Conservation (phyloP, 2,888 invertebrate species). For the Limenitis camilla region DNA sequence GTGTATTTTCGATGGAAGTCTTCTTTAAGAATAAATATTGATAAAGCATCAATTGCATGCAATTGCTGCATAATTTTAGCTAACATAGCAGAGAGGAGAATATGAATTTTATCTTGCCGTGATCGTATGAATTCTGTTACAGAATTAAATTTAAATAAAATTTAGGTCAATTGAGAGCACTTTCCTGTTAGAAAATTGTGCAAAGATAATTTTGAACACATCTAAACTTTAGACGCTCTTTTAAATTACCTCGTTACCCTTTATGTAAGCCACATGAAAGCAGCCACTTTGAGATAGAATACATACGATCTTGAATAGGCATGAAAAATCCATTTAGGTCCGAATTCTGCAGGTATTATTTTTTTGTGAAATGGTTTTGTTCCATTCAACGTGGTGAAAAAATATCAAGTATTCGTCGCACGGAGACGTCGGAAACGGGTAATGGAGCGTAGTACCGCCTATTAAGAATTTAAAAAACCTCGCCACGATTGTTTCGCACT, state of each 20-base stretch:
- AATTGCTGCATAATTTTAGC: no score
- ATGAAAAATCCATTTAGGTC: conserved; percentile 1
- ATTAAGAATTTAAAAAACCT: conserved; percentile 29
- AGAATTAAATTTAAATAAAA: no score
- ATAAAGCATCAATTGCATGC: no score
- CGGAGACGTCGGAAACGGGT: conserved; percentile 21
- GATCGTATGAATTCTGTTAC: no score
- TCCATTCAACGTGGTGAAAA: conserved; percentile 12
- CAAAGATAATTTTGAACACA: not conserved
- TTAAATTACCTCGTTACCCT: not conserved
- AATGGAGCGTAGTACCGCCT: conserved; percentile 21
- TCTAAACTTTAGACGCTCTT: not conserved
- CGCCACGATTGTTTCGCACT: conserved; percentile 17
- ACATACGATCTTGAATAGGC: not conserved
- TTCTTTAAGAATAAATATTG: no score
- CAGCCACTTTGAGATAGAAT: not conserved
- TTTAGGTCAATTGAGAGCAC: no score
- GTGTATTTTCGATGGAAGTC: no score
- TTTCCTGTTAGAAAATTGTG: no score
- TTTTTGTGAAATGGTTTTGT: conserved; percentile 9
- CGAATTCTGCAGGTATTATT: conserved; percentile 8
- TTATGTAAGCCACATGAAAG: no score
- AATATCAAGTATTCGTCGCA: conserved; percentile 24
- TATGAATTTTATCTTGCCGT: no score
- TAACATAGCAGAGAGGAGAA: no score